Evolutionary conservation across 2,113 vertebrate genomes (phyloP).

Genomic region (Eublepharis macularius): DNA sequence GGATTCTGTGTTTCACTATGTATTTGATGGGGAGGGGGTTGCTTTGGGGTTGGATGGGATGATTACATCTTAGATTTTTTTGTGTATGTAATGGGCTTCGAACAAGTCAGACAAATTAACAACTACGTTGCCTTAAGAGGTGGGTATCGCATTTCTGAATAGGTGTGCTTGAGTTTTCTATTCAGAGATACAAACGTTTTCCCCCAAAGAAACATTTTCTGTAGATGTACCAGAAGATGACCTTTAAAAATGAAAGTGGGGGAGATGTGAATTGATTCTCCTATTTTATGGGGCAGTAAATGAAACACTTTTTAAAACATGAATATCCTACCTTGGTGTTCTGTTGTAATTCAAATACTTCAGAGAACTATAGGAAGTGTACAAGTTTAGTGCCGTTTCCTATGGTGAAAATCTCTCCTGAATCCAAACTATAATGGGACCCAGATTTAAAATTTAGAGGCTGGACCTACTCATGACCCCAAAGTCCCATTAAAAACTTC

Average conservation of each 20-base stretch:
- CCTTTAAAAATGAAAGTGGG: slow-evolving; percentile 36
- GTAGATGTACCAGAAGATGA: slow-evolving; percentile 50
- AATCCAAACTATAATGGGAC: too few relatives aligned
- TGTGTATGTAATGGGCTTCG: slow-evolving; percentile 63
- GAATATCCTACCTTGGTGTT: slow-evolving; percentile 40
- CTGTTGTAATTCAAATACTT: slow-evolving; percentile 47
- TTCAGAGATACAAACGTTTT: slow-evolving; percentile 51
- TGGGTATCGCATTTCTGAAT: slow-evolving; percentile 29
- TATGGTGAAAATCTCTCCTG: too few relatives aligned
- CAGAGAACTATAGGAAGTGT: not conserved
- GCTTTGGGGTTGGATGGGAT: slow-evolving; percentile 54
- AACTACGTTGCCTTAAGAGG: slow-evolving; percentile 51
- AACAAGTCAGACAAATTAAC: slow-evolving; percentile 51
- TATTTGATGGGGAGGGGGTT: slow-evolving; percentile 44
- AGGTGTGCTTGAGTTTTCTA: slow-evolving; percentile 42
- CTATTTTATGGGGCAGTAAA: slow-evolving; percentile 33
- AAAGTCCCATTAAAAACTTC: too few relatives aligned
- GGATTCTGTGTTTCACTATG: slow-evolving; percentile 65
- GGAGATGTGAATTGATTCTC: slow-evolving; percentile 28
- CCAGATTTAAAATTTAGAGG: too few relatives aligned
- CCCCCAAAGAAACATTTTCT: slow-evolving; percentile 46
- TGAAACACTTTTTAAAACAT: slow-evolving; percentile 32
- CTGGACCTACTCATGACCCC: too few relatives aligned
- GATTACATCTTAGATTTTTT: slow-evolving; percentile 62
- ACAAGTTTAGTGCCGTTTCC: too few relatives aligned